Evolutionary conservation across 2,888 invertebrate genomes (phyloP).

Genomic region (Tenthredo notha): DNA sequence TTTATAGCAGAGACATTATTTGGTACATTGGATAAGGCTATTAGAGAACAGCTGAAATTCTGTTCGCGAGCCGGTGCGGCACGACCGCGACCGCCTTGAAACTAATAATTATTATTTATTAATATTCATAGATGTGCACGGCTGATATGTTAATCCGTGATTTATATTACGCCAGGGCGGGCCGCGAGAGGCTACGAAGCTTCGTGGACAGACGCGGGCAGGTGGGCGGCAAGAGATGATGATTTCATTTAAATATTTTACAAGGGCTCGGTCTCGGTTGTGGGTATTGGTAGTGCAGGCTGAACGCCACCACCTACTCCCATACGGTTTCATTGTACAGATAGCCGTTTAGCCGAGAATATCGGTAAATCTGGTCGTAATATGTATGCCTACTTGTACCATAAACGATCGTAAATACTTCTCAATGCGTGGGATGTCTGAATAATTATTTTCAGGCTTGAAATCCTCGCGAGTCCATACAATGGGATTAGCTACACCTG

Average conservation of each 20-base stretch:
- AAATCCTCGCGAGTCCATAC: slow-evolving; percentile 37
- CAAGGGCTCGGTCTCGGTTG: slow-evolving; percentile 53
- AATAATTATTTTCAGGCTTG: slow-evolving; percentile 43
- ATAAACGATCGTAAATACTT: slow-evolving; percentile 34
- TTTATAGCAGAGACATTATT: background rate
- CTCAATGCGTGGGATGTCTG: slow-evolving; percentile 1
- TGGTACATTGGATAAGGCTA: slow-evolving; percentile 8
- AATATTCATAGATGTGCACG: slow-evolving; percentile 66
- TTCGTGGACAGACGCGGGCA: slow-evolving; percentile 55
- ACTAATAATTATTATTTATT: slow-evolving; percentile 67
- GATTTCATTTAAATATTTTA: slow-evolving; percentile 67
- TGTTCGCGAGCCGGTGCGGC: slow-evolving; percentile 20
- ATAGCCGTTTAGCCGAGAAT: slow-evolving; percentile 20
- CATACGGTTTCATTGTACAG: slow-evolving; percentile 39
- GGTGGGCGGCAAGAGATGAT: slow-evolving; percentile 59
- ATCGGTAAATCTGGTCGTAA: slow-evolving; percentile 37
- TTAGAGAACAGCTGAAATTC: slow-evolving; percentile 29
- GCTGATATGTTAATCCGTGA: slow-evolving; percentile 66
- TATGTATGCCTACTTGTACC: slow-evolving; percentile 34
- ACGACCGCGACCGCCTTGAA: slow-evolving; percentile 56
- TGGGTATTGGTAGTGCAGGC: slow-evolving; percentile 39
- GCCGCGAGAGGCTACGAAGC: slow-evolving; percentile 57
- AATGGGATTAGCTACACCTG: slow-evolving; percentile 39
- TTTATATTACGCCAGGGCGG: slow-evolving; percentile 65
- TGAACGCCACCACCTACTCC: slow-evolving; percentile 48